Evolutionary conservation across 2,888 invertebrate genomes (phyloP), one percentile per base, ranked within the genome.

Genomic region (Morpho achilles): DNA sequence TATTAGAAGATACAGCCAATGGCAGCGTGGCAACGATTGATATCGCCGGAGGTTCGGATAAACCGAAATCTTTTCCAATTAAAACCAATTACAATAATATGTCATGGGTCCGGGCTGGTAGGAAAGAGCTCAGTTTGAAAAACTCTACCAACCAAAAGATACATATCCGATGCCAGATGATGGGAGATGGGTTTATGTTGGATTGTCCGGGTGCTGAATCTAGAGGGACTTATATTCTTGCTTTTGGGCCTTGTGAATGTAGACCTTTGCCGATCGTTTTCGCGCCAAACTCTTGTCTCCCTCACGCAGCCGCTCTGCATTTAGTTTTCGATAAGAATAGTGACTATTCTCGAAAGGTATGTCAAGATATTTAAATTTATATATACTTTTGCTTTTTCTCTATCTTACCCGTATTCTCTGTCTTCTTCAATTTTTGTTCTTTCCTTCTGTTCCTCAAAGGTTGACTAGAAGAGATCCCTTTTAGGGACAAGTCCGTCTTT

Each of bases 81-180:
- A 87, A 87, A 62, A 87, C 86, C 0, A 89, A 80, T 60, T 70
- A 76, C 63, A 74, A 68, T 44, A 69, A 70, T 0, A 69, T 90
- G 63, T 85, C 87, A 0, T 90, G 86, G 84, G 82, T 88, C 4
- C 74, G 82, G 2, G 56, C 77, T 0, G 88, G 83, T 1, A 68
- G 84, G 7, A 89, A 86, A 56, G 87, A 89, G 53, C 69, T 90
- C 1, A 88, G 84, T 55, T 61, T 90, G 56, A 87, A 87, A 65
- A 90, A 88, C 59, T 73, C 70, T 0, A 73, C 75, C 0, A 74
- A 86, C 39, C 84, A 76, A 53, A 87, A 82, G 67, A 66, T 88
- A 9, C 79, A 84, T 22, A 71, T 88, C 4, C 71, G 82, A 23
- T 87, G 87, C 52, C 80, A 82, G 46, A 77, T 89, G 6, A 22